These are phyloP conservation scores for Petrocephalus sullivani DNA, from an alignment of 2,797 vertebrate genomes.

Conservation along the genomic window DNA sequence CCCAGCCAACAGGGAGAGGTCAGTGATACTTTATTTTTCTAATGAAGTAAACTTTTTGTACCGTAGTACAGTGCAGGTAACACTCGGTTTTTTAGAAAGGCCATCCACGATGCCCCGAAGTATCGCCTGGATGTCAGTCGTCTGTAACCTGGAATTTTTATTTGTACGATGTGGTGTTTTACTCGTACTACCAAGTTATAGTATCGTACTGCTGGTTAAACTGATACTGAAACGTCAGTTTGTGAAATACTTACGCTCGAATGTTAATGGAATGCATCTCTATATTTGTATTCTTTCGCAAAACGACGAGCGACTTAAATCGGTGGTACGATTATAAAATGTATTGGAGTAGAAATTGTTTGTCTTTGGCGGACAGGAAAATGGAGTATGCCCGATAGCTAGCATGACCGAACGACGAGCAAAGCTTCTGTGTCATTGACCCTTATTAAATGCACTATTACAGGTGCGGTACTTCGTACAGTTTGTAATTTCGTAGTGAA, in stretches of 20 bases:
- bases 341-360: not conserved
- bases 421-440: not conserved
- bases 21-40: constrained; percentile 61
- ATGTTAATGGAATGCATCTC: not conserved
- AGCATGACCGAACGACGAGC: not conserved
- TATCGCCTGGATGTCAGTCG: not conserved
- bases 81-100: not conserved
- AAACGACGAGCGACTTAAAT: not conserved
- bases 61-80: not conserved
- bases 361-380: constrained; percentile 11
- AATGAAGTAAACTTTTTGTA: constrained; percentile 28
- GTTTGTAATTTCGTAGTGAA: not conserved
- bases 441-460: not conserved
- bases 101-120: not conserved
- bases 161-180: constrained; percentile 43
- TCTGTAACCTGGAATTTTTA: constrained; percentile 24
- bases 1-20: constrained; percentile 93
- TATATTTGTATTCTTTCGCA: not conserved
- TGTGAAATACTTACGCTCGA: not conserved
- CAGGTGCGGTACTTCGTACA: not conserved
- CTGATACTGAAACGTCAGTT: not conserved
- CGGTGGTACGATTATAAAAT: not conserved
- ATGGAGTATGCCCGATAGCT: constrained; percentile 17
- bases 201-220: constrained; percentile 1
- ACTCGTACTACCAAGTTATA: constrained; percentile 30